Base-by-base conservation (phyloP, 2,113 vertebrate genomes). In the Aspidoscelis tigris region DNA sequence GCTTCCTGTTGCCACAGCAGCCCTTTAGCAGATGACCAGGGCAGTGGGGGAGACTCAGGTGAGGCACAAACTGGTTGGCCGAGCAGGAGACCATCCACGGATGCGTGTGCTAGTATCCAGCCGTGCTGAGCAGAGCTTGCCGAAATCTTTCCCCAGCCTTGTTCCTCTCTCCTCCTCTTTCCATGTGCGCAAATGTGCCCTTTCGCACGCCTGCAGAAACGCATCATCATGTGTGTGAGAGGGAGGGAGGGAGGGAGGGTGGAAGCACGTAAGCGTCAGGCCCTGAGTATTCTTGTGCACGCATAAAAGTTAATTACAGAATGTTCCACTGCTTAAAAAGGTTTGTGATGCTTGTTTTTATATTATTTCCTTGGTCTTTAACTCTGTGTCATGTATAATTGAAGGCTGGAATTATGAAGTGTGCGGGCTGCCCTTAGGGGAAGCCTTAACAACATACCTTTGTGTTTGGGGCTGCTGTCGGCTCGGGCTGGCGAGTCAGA, bases 291-390 rank as follows among this genome's bases (percentile, higher is more conserved):
- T 39, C 0, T 0, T 72, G 41, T 69, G 24, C 16, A 47, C 0
- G 39, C 73, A 69, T 86, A 78, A 5, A 86, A 75, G 78, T 72
- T 78, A 76, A 83, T 33, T 72, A 53, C 81, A 47, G 44, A 81
- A 2, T 0, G 24, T 76, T 86, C 79, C 0, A 1, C 64, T 69
- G 73, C 80, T 72, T 5, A 8, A 44, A 10, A 20, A 0, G 24
- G 14, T 72, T 22, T 0, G 21, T 11, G 76, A 41, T 43, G 73
- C 7, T 69, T 72, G 21, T 41, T 84, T 76, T 50, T 6, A 80
- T 82, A 0, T 80, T 58, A 75, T 53, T 86, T 84, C 71, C 72
- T 77, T 1, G 3, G 65, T 55, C 75, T 82, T 77, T 69, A 21
- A 7, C 83, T 82, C 5, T 5, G 2, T 43, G 76, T 11, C 55